These are phyloP conservation scores for Heterotilapia buettikoferi DNA, from an alignment of 2,113 vertebrate genomes.

Conservation along the genomic window DNA sequence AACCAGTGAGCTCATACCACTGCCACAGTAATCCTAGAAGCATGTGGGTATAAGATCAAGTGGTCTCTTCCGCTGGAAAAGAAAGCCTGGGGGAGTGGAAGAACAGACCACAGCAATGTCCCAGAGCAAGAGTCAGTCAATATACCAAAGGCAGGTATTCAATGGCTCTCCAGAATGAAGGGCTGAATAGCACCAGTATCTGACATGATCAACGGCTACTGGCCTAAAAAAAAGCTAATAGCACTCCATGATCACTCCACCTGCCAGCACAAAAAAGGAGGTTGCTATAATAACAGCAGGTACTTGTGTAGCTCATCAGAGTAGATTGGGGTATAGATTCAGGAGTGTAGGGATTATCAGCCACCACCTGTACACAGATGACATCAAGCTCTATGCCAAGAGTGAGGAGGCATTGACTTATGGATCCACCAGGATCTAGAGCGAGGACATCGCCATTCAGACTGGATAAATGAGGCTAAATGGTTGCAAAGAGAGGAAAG, in stretches of 20 bases:
- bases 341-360: neutral
- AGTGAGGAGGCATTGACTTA: neutral
- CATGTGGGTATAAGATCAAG: neutral
- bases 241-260: neutral
- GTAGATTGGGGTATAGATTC: neutral
- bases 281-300: neutral
- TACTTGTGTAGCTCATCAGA: neutral
- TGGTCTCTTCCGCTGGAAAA: neutral
- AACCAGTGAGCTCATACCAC: neutral
- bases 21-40: neutral
- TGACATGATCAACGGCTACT: neutral
- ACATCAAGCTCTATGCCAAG: neutral
- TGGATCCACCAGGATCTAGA: neutral
- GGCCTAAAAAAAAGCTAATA: neutral
- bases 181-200: too few species aligned
- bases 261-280: neutral
- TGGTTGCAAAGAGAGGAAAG: neutral
- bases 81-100: too few species aligned
- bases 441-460: neutral
- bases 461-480: neutral
- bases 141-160: too few species aligned
- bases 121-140: too few species aligned
- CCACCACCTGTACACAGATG: neutral
- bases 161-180: too few species aligned
- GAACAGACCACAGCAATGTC: too few species aligned